Conservation (phyloP, 2,113 vertebrate genomes). For the Gopherus flavomarginatus region DNA sequence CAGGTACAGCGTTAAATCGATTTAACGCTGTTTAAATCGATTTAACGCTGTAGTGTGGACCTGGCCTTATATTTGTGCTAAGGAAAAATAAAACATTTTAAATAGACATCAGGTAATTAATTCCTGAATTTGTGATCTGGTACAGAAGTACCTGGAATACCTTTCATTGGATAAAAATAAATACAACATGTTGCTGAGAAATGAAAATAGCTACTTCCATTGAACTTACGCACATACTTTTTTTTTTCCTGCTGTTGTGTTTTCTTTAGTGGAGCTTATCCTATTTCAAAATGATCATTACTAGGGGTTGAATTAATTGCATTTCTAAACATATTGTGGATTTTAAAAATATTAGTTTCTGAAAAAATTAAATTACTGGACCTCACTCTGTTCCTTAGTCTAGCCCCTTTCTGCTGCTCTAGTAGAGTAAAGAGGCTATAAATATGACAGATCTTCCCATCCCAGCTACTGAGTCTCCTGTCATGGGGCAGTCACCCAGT, state of each 20-base stretch:
- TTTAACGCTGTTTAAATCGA: too few relatives aligned
- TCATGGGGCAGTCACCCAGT: neutral
- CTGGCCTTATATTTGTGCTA: neutral
- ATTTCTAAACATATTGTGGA: neutral
- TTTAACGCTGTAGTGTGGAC: too few relatives aligned
- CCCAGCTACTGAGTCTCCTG: neutral
- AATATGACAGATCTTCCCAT: neutral
- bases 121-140: neutral
- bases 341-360: neutral
- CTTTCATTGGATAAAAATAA: neutral
- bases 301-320: neutral
- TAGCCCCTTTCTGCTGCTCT: neutral
- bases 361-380: neutral
- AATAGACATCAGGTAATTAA: neutral
- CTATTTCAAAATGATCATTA: neutral
- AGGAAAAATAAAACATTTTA: too few relatives aligned
- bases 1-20: too few relatives aligned
- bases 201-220: neutral
- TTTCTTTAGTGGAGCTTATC: neutral
- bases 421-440: neutral
- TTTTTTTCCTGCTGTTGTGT: fast-evolving
- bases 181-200: neutral
- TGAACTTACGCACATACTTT: neutral
- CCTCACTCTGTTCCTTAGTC: neutral
- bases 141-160: neutral